These are phyloP conservation scores for Corticium candelabrum DNA, from an alignment of 37 sponge, comb jelly and placozoan genomes.

Conservation along the genomic window DNA sequence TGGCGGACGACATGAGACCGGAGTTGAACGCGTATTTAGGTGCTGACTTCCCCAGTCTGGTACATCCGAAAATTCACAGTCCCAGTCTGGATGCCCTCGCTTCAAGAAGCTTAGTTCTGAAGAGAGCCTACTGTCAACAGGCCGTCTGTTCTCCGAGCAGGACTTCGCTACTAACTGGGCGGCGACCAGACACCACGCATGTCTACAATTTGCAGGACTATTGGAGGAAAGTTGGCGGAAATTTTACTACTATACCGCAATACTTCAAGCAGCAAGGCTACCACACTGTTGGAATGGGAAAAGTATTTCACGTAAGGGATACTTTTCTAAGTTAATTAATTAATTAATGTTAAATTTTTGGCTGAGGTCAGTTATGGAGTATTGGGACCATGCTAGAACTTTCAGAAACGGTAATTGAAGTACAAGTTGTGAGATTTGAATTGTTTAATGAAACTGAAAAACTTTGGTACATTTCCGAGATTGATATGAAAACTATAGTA, in stretches of 20 bases:
- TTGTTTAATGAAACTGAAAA: too few species aligned
- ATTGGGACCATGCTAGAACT: too few species aligned
- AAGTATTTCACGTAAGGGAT: constrained; percentile 19
- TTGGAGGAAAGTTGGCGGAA: constrained; percentile 21
- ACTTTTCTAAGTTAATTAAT: too few species aligned
- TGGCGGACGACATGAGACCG: constrained; percentile 23
- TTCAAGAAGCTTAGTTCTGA: constrained; percentile 21
- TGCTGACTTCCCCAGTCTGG: constrained; percentile 5
- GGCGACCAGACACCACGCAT: constrained; percentile 43
- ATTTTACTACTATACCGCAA: constrained; percentile 40
- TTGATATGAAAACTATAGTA: too few species aligned
- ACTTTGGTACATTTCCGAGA: too few species aligned
- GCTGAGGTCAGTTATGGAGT: too few species aligned
- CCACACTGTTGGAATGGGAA: constrained; percentile 27
- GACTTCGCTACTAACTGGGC: constrained; percentile 33
- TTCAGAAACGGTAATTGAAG: too few species aligned
- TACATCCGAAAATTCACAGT: constrained; percentile 5
- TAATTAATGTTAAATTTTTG: too few species aligned
- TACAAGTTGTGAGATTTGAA: too few species aligned
- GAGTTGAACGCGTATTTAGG: constrained; percentile 24
- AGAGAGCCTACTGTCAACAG: constrained; percentile 36
- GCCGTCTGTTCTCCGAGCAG: constrained; percentile 38
- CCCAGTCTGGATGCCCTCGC: constrained; percentile 36
- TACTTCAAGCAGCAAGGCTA: constrained; percentile 44
- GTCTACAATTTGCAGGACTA: constrained; percentile 25